Evolutionary conservation across 2,888 invertebrate species (phyloP), one percentile per base, ranked within the genome.

Genomic region (Drosophila engyochracea): DNA sequence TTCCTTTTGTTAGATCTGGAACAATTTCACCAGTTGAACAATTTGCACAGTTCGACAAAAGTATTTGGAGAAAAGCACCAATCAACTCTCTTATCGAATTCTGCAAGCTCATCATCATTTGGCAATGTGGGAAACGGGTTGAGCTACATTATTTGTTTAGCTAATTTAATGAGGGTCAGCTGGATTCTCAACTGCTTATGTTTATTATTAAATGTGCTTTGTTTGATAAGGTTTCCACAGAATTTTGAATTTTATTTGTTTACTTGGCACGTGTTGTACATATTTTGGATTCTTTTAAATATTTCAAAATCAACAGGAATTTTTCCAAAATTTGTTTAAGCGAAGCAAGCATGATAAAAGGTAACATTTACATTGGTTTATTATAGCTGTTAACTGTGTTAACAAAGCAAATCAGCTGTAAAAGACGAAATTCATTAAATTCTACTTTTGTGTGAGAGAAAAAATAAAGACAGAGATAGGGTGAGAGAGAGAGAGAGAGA

Each of bases 251-350:
- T 33, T 39, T 14, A 30, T 54, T 61, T 39, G 59, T 58, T 70
- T 58, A 53, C 39, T 25, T 51, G 28, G 60, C 74, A 61, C 66
- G 58, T 62, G 63, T 47, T 57, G 19, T 31, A 47, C 66, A 67
- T 41, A 54, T 65, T 73, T 35, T 9, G 60, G 16, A 54, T 51
- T 51, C 31, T 41, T 25, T 47, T 44, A 39, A 61, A 31, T 33
- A 58, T 51, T 57, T 69, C 2, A 39, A 39, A 39, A 16, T 31
- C 0, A 2, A 5, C 9, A n/a, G 16, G 35, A 47, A 59, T 19
- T 54, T 59, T n/a, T 6, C 16, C 12, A 49, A 57, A 59, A 35
- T 54, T 25, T 25, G 28, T 30, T 35, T 9, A 10, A 33, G 14
- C 14, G 22, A 25, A 4, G 33, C 7, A 14, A 16, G 9, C 3